phyloP scores from a whole-genome alignment of 1,140 invertebrate genomes.

The Thaumetopoea pityocampa region DNA sequence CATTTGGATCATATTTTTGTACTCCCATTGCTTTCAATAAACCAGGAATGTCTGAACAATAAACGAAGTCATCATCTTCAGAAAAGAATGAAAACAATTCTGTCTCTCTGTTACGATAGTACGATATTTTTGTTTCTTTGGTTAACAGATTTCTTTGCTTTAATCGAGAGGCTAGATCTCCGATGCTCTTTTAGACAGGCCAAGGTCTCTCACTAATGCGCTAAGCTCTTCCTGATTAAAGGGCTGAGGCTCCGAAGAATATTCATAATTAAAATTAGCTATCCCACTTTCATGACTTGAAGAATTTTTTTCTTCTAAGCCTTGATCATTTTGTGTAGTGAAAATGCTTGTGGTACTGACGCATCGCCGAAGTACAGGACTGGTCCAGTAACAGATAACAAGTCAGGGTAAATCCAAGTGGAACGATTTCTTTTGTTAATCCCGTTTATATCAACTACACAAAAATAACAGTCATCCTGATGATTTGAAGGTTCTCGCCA shows the following conservation, averaged over 20 bases:
- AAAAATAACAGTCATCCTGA: slow-evolving; percentile 1
- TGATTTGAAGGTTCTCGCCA: neutral
- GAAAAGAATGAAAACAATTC: neutral
- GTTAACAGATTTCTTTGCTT: neutral
- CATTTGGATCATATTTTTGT: neutral
- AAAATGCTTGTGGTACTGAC: neutral
- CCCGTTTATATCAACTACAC: too few species aligned
- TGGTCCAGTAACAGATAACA: neutral
- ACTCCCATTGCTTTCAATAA: neutral
- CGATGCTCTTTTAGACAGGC: neutral
- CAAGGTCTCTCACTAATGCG: slow-evolving; percentile 1
- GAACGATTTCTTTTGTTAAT: neutral
- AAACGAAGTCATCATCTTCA: neutral
- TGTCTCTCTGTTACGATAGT: neutral
- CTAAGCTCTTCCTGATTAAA: neutral
- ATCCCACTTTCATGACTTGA: slow-evolving; percentile 1
- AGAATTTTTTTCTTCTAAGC: neutral
- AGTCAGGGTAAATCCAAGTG: neutral
- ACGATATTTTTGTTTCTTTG: neutral
- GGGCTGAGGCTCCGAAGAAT: neutral
- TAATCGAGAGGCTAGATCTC: neutral
- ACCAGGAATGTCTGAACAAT: neutral
- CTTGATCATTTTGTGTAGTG: neutral
- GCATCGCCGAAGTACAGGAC: slow-evolving; percentile 1
- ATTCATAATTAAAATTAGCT: neutral